phyloP scores from a whole-genome alignment of 2,113 vertebrate genomes.

The Otis tarda region DNA sequence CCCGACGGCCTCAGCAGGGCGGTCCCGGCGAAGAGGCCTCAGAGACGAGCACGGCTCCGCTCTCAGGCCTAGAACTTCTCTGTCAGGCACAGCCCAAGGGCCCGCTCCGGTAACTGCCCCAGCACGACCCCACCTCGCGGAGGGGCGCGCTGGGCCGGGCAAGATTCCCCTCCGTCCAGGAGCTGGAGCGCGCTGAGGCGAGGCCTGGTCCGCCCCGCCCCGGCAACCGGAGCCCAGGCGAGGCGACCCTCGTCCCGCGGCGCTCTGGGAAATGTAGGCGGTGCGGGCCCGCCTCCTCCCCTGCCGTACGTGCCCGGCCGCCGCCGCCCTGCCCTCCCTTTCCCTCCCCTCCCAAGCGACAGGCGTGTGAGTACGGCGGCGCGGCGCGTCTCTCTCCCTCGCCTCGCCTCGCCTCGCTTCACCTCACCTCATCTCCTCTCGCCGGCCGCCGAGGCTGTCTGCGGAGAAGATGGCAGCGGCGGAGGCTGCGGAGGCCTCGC shows the following conservation, averaged over 20 bases:
- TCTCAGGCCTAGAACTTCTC: rapidly evolving
- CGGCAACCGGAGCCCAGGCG: no score
- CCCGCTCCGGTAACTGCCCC: neutral
- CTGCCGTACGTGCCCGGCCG: neutral
- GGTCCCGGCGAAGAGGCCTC: neutral
- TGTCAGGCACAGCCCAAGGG: rapidly evolving
- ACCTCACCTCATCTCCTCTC: no score
- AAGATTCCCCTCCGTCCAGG: no score
- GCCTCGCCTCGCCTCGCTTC: neutral
- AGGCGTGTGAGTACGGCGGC: neutral
- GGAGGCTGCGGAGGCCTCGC: neutral
- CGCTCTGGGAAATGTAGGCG: neutral
- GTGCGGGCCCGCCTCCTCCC: neutral
- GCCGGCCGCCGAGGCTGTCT: rapidly evolving
- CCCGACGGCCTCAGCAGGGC: neutral
- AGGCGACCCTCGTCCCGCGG: no score
- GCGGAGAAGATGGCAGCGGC: neutral
- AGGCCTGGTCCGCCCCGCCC: no score
- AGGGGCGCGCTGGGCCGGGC: neutral
- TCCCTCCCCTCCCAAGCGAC: rapidly evolving
- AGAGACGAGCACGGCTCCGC: rapidly evolving
- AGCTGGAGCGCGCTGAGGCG: no score
- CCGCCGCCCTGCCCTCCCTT: neutral
- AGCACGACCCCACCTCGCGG: neutral
- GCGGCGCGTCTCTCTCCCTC: rapidly evolving